Evolutionary conservation across 2,888 invertebrate genomes (phyloP).

Genomic region (Lordiphosa andalusiaca): DNA sequence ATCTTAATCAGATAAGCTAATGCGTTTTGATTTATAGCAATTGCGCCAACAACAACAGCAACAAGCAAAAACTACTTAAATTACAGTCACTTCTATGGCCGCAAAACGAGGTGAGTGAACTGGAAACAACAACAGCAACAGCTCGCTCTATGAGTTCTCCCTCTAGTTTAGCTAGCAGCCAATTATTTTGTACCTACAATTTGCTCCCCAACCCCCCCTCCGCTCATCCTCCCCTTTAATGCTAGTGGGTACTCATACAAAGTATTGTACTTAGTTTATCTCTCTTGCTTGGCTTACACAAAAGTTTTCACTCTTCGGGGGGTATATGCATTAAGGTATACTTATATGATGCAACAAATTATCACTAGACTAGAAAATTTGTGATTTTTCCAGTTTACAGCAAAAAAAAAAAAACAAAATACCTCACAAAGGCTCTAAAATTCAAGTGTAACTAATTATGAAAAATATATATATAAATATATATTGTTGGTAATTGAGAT

Average conservation of each 20-base stretch:
- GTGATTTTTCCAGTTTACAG: neutral
- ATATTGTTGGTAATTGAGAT: too few relatives aligned
- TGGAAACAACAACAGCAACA: conserved; percentile 23
- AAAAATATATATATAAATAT: too few relatives aligned
- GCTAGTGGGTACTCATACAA: conserved; percentile 2
- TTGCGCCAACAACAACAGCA: neutral
- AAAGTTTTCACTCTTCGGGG: too few relatives aligned
- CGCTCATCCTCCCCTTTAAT: too few relatives aligned
- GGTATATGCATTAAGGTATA: too few relatives aligned
- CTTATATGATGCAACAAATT: too few relatives aligned
- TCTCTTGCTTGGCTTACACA: too few relatives aligned
- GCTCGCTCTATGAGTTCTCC: conserved; percentile 8
- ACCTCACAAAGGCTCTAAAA: neutral
- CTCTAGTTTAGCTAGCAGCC: conserved; percentile 22
- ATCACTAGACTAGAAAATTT: neutral
- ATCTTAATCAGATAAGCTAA: too few relatives aligned
- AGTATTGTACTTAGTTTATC: conserved; percentile 1
- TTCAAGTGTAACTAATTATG: too few relatives aligned
- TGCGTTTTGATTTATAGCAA: too few relatives aligned
- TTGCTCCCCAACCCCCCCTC: conserved; percentile 7
- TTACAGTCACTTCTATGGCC: conserved; percentile 43
- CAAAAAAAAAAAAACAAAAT: too few relatives aligned
- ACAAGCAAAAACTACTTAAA: conserved; percentile 13
- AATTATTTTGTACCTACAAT: conserved; percentile 33
- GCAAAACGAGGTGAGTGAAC: conserved; percentile 57